These are phyloP conservation scores for Sarcophaga caerulescens DNA, from an alignment of 2,888 invertebrate genomes.

Conservation along the genomic window DNA sequence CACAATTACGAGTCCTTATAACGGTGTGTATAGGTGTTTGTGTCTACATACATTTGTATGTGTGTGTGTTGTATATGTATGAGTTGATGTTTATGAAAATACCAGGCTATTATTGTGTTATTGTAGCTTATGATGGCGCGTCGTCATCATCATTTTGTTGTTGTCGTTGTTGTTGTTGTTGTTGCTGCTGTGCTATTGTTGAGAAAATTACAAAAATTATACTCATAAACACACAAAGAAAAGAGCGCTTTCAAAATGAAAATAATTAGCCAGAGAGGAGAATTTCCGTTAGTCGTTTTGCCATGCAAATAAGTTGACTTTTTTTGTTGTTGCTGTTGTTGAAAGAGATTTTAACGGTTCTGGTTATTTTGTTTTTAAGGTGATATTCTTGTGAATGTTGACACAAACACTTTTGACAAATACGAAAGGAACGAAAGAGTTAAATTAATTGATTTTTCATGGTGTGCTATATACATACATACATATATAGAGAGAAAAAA, in stretches of 20 bases:
- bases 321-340: background rate
- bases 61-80: slow-evolving; percentile 13
- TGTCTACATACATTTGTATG: background rate
- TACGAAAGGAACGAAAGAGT: background rate
- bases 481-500: background rate
- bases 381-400: background rate
- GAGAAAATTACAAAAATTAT: slow-evolving; percentile 39
- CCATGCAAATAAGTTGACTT: background rate
- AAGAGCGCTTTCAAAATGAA: slow-evolving; percentile 16
- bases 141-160: slow-evolving; percentile 25
- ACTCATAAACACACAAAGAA: background rate
- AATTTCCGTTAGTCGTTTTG: slow-evolving; percentile 37
- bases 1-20: background rate
- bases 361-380: background rate
- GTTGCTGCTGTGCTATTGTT: background rate
- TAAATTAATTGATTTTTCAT: slow-evolving; percentile 25
- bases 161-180: background rate
- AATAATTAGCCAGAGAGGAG: slow-evolving; percentile 29
- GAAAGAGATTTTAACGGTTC: background rate
- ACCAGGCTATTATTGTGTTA: slow-evolving; percentile 8
- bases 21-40: background rate
- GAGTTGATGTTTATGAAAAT: slow-evolving; percentile 12
- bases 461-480: slow-evolving; percentile 6
- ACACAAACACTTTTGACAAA: background rate
- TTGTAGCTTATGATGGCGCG: slow-evolving; percentile 32